Base-by-base conservation (phyloP, 2,113 vertebrate species). In the Sebastes fasciatus region DNA sequence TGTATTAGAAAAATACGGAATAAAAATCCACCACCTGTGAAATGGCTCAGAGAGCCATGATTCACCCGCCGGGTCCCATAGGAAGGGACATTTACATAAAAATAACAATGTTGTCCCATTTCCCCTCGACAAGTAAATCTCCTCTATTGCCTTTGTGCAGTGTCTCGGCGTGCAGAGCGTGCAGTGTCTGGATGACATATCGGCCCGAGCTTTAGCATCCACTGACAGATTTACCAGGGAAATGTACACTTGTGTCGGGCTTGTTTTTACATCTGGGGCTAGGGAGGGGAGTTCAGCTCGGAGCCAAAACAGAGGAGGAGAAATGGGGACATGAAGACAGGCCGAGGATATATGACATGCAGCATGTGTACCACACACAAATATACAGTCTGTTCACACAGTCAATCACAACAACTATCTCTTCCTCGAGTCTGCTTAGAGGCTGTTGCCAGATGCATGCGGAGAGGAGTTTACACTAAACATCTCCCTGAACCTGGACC, bases 181-280 rank as follows among this genome's bases (percentile, higher is more conserved):
- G 78, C 62, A 48, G 71, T 16, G 70, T 80, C 66, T 80, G 72
- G 63, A 89, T 85, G 92, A 85, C 82, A 80, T 60, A 74, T 76
- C 23, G 13, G 9, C 64, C 43, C 5, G 21, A 46, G 46, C 80
- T 91, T 88, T 49, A 87, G 85, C 81, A 82, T 72, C 66, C 77
- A 88, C 70, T 90, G 90, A 93, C 90, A 90, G 90, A 92, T 91
- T 94, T 91, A 93, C 74, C 82, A 86, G 77, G 69, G 62, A 64
- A 88, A 87, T 70, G 67, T 71, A 77, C 70, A 82, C 72, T 79
- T 66, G 68, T 67, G 86, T 79, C 65, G 71, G 86, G 69, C 64
- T 76, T 86, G 85, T 90, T 93, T 89, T 90, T 67, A 91, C 81
- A 86, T 90, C 77, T 93, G 87, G 79, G 76, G 69, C 17, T 6